These are phyloP conservation scores for Ceyx melanurus DNA, from an alignment of 2,113 vertebrate species.

Conservation along the genomic window DNA sequence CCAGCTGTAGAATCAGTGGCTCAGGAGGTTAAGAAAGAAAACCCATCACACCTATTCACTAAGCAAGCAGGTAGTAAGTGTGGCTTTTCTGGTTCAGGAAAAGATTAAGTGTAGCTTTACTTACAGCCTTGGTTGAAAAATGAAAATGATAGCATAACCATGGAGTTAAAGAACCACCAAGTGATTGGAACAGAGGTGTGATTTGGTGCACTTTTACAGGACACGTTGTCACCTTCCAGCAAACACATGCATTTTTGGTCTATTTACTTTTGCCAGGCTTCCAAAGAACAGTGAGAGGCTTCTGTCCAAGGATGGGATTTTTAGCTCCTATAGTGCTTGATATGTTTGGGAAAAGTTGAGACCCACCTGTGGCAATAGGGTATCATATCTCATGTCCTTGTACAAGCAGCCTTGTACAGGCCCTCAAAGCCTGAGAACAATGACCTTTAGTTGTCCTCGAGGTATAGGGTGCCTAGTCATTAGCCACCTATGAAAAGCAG, in stretches of 20 bases:
- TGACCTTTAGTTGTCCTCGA: background rate
- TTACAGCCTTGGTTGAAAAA: background rate
- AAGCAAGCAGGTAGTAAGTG: background rate
- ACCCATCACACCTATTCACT: background rate
- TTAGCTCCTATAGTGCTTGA: background rate
- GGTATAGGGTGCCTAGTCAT: background rate
- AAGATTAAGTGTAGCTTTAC: background rate
- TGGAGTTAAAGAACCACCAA: background rate
- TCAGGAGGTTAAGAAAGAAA: background rate
- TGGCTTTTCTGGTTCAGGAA: background rate
- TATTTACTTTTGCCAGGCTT: background rate
- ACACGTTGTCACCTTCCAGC: background rate
- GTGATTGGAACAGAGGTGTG: background rate
- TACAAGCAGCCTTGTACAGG: background rate
- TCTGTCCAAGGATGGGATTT: background rate
- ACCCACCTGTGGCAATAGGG: background rate
- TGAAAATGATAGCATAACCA: background rate
- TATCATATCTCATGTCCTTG: background rate
- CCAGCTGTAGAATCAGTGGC: background rate
- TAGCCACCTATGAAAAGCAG: background rate
- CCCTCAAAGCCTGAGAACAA: background rate
- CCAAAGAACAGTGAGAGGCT: background rate
- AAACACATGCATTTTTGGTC: background rate
- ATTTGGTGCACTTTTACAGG: background rate
- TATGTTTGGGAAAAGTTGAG: background rate